Base-by-base conservation (phyloP, 1,140 invertebrate species). In the Cataglyphis hispanica region DNA sequence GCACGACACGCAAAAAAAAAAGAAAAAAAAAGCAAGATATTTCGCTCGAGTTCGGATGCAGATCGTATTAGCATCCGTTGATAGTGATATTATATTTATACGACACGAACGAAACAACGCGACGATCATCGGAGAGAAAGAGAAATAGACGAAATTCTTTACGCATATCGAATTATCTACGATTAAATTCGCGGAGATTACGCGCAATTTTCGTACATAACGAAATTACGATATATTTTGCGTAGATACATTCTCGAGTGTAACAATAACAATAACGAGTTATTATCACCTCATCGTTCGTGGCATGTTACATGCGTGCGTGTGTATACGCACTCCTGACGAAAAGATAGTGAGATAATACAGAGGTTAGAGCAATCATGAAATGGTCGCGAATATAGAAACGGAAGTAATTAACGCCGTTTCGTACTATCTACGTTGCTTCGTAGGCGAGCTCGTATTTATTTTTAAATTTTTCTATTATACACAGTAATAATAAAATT, bases 371-470 rank as follows among this genome's bases (percentile, higher is more conserved):
- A 64, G 53, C 50, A 8, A 75, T 64, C 40, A 25, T 19, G 58
- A 22, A 27, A 43, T 27, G 56, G 11, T 75, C 27, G 16, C 40
- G 16, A 50, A 40, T 13, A 8, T 16, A 84, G 25, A 53, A 37
- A 22, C 81, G 81, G 60, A 84, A 76, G 58, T 53, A 64, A 84
- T 84, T 84, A 84, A 72, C 37, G 19, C 19, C 5, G 19, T 8
- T 43, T n/a, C 27, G 22, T 50, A 50, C 16, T 50, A 13, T 50
- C 19, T 46, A 10, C 4, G 25, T 25, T 66, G 61, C 2, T 7
- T 58, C 34, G 4, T 31, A 22, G 7, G 22, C n/a, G 19, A 75
- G 25, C n/a, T 16, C n/a, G 27, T n/a, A 31, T 58, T 34, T 74
- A 56, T 37, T 56, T 27, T 16, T 11, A 2, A n/a, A 37, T 75